A percentile compares a stretch with the other conserved stretches of the same genome.
These are phyloP conservation scores for Penaeus chinensis DNA, from an alignment of 1,140 invertebrate genomes.

Conservation along the genomic window DNA sequence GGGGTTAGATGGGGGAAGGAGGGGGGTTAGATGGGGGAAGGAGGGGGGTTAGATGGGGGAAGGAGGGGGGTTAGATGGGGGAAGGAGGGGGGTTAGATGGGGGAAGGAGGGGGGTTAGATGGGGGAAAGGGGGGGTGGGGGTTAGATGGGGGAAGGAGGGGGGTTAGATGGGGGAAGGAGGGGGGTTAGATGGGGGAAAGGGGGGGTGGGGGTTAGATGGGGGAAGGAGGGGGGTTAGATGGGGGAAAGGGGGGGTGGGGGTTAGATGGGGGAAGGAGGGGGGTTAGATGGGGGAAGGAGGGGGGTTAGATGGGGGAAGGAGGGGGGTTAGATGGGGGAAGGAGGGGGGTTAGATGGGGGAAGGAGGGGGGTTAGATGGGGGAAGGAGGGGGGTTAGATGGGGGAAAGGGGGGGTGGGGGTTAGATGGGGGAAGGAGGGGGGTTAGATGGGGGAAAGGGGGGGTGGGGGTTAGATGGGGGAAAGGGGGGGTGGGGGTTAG, in stretches of 20 bases:
- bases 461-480: too few species aligned
- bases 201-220: background rate
- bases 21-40: background rate
- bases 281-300: background rate
- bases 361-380: background rate
- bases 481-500: background rate
- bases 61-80: background rate
- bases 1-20: background rate
- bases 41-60: background rate
- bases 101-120: background rate
- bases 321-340: background rate
- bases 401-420: background rate
- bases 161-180: background rate
- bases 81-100: background rate
- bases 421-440: background rate
- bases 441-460: background rate
- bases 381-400: background rate
- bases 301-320: background rate
- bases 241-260: too few species aligned
- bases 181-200: too few species aligned
- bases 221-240: too few species aligned
- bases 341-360: background rate
- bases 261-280: background rate
- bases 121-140: slow-evolving; percentile 1
- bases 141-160: background rate